These are phyloP conservation scores for Pseudolaguvia tuberculata DNA, from an alignment of 2,113 vertebrate genomes.

Conservation along the genomic window DNA sequence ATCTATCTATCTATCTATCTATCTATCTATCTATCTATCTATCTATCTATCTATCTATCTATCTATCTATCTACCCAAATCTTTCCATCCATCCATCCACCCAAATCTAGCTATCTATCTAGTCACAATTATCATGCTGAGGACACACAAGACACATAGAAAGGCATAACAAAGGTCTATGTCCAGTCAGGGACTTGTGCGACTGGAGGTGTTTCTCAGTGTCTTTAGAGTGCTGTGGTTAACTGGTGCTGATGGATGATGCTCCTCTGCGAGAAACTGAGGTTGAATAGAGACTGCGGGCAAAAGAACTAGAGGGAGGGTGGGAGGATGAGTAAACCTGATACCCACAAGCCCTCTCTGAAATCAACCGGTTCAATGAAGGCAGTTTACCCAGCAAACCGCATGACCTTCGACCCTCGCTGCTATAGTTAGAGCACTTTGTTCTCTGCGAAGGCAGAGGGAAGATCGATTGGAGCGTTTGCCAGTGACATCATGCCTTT, in stretches of 20 bases:
- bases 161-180: constrained; percentile 7
- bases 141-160: neutral
- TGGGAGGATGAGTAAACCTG: constrained; percentile 36
- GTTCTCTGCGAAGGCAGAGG: constrained; percentile 16
- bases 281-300: neutral
- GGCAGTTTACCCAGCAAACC: constrained; percentile 42
- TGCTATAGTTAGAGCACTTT: constrained; percentile 38
- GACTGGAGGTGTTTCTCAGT: constrained; percentile 23
- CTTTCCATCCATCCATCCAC: no score
- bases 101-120: no score
- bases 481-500: constrained; percentile 38
- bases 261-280: constrained; percentile 31
- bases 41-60: no score
- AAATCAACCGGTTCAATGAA: constrained; percentile 26
- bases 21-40: no score
- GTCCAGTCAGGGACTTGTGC: constrained; percentile 1
- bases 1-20: no score
- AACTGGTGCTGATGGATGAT: constrained; percentile 50
- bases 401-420: constrained; percentile 36
- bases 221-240: constrained; percentile 43
- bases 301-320: constrained; percentile 1
- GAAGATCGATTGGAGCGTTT: constrained; percentile 28
- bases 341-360: constrained; percentile 38
- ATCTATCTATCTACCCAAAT: no score
- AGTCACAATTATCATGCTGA: neutral